phyloP scores from a whole-genome alignment of 1,140 invertebrate species.

The Pseudomyrmex gracilis region DNA sequence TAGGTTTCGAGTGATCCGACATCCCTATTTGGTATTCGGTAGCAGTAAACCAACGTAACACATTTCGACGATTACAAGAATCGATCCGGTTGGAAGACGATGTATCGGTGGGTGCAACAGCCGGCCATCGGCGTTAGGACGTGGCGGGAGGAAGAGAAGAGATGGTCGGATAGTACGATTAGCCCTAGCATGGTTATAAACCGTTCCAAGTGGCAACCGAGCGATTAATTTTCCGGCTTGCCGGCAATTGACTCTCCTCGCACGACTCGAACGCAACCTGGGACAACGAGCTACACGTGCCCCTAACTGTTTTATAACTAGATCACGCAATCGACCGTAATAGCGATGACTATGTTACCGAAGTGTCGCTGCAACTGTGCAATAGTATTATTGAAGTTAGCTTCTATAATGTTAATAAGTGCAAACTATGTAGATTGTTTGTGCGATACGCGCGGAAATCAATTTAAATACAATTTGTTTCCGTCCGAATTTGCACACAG shows the following conservation, averaged over 20 bases:
- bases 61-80: constrained; percentile 56
- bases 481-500: neutral
- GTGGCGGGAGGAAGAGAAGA: constrained; percentile 2
- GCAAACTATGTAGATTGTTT: neutral
- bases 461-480: neutral
- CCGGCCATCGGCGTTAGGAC: constrained; percentile 41
- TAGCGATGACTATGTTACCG: constrained; percentile 6
- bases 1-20: neutral
- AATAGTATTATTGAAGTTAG: neutral
- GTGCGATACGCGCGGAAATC: too few species aligned
- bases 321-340: constrained; percentile 40
- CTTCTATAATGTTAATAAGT: neutral
- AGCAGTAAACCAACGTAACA: constrained; percentile 41
- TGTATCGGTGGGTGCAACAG: constrained; percentile 46
- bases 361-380: neutral
- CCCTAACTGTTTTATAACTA: constrained; percentile 53
- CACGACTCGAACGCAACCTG: constrained; percentile 40
- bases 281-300: constrained; percentile 43
- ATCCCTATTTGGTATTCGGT: constrained; percentile 35
- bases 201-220: constrained; percentile 55
- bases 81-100: constrained; percentile 47
- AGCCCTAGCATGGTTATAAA: constrained; percentile 46
- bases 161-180: constrained; percentile 48
- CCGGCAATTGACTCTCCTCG: constrained; percentile 58
- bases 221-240: constrained; percentile 61